Percentiles rank a stretch among this genome's conserved stretches.
Evolutionary conservation across 2,113 vertebrate genomes (phyloP).

Genomic region (Rhea pennata): DNA sequence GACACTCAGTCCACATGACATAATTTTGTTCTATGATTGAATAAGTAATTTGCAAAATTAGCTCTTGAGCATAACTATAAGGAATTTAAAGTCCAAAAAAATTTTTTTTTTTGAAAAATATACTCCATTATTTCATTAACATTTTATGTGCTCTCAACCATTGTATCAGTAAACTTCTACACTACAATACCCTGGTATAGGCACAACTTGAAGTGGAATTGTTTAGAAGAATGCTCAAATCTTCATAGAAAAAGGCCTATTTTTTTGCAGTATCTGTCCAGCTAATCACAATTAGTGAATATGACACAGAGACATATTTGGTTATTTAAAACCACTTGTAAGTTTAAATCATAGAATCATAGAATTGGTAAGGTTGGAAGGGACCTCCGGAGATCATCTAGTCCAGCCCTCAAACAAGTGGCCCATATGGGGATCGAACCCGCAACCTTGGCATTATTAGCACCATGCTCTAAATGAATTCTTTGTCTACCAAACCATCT

Average conservation of each 20-base stretch:
- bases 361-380: too few relatives aligned
- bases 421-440: too few relatives aligned
- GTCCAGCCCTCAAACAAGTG: too few relatives aligned
- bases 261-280: not conserved
- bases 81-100: not conserved
- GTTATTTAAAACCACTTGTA: not conserved
- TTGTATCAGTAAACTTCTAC: not conserved
- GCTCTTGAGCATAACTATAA: not conserved
- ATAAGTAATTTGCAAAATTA: not conserved
- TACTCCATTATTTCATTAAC: not conserved
- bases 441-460: too few relatives aligned
- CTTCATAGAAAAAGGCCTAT: not conserved
- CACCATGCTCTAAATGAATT: not conserved
- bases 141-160: not conserved
- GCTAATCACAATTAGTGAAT: not conserved
- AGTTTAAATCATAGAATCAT: not conserved
- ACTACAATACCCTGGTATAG: not conserved
- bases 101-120: not conserved
- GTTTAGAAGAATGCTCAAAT: not conserved
- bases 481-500: not conserved
- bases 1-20: not conserved
- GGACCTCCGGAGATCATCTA: too few relatives aligned
- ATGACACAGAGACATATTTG: not conserved
- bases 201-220: not conserved
- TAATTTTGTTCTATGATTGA: not conserved